These are phyloP conservation scores for Pherbina coryleti DNA, from an alignment of 2,888 invertebrate genomes.

Conservation along the genomic window DNA sequence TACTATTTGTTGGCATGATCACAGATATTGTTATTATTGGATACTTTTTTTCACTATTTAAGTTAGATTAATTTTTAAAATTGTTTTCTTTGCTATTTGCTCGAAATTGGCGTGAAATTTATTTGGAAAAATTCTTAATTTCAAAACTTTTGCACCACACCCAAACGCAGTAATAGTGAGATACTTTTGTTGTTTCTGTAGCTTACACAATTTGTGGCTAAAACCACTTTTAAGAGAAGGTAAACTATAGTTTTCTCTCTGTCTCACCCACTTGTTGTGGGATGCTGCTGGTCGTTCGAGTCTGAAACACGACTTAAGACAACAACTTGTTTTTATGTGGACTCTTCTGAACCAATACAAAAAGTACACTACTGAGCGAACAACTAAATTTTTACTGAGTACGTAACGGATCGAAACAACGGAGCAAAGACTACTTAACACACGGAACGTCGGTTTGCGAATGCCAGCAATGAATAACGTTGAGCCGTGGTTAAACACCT, in stretches of 20 bases:
- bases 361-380: slow-evolving; percentile 26
- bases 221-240: slow-evolving; percentile 37
- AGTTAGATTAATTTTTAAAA: background rate
- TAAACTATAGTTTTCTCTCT: slow-evolving; percentile 54
- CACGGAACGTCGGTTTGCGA: slow-evolving; percentile 44
- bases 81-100: background rate
- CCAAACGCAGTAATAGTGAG: background rate
- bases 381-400: background rate
- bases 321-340: slow-evolving; percentile 46
- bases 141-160: slow-evolving; percentile 35
- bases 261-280: slow-evolving; percentile 49
- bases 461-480: slow-evolving; percentile 35
- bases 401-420: background rate
- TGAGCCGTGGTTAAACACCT: slow-evolving; percentile 31
- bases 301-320: slow-evolving; percentile 55
- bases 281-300: slow-evolving; percentile 57
- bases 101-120: background rate
- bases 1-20: background rate
- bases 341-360: slow-evolving; percentile 40
- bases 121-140: slow-evolving; percentile 16
- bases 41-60: slow-evolving; percentile 39
- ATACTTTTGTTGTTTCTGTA: slow-evolving; percentile 8
- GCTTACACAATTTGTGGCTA: slow-evolving; percentile 46
- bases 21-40: slow-evolving; percentile 31
- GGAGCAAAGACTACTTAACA: slow-evolving; percentile 32